Base-by-base conservation (phyloP, 2,888 invertebrate species). In the Silvanus unidentatus region DNA sequence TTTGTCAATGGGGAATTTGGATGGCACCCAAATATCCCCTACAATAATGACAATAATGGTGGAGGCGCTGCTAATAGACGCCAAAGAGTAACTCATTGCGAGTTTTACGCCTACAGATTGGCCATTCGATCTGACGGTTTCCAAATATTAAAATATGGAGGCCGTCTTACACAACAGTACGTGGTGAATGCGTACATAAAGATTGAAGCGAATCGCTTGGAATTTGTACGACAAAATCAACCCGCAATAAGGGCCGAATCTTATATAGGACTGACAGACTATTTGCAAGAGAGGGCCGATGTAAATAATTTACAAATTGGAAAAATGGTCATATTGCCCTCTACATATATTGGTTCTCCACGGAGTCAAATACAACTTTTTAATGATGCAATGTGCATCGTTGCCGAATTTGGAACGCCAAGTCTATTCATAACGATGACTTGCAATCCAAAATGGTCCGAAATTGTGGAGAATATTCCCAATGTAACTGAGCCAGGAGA, bases 351-450 rank as follows among this genome's bases (percentile, higher is more conserved):
- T 5, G 22, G 22, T 22, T 22, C 22, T 22, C 22, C 22, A 22
- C 50, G 69, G 13, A 54, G 59, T 39, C 63, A 68, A 65, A 49
- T 60, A 22, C 62, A 71, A 55, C 55, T 61, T 27, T 68, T 63
- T 51, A 68, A 73, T 49, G 71, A 72, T 60, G 65, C 69, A 0
- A 72, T 73, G 71, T 55, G 68, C 9, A 65, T 70, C 39, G 72
- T 73, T 3, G 28, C 61, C 28, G 64, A 65, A 47, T 68, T 52
- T 61, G 73, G 73, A 13, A 39, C 44, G 13, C 52, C 55, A 3
- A 43, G 43, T 14, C 52, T 70, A n/a, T 74, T 73, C 50, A 52
- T 72, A 4, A 73, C 72, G n/a, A 61, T 72, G 52, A 72, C 73
- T 1, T 70, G 69, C 47, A 72, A 72, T 57, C 70, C 69, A 2